Base-by-base conservation (phyloP, 2,113 vertebrate species). In the Chaetura pelagica region DNA sequence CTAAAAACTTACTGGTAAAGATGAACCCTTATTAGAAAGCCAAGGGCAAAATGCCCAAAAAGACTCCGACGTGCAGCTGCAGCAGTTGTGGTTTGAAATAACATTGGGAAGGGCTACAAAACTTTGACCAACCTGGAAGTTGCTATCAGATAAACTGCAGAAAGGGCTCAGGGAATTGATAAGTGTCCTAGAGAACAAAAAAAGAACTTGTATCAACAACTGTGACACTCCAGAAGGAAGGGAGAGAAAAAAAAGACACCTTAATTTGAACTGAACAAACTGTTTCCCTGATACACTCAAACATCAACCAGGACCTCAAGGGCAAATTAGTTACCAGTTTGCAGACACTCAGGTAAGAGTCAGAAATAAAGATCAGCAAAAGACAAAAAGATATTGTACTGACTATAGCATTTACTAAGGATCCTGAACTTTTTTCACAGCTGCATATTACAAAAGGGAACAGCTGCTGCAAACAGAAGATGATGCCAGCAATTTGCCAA, bases 341-440 rank as follows among this genome's bases (percentile, higher is more conserved):
- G 61, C 61, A 93, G 83, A 84, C 61, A 72, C 42, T 78, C 91
- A 97, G 86, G 94, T 95, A 93, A 75, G 44, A 84, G 89, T 84
- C 9, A 1, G 86, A 97, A 97, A 93, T 59, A 94, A 92, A 94
- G 79, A 93, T 90, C 89, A 92, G 80, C 57, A 90, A 78, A 90
- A 97, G 73, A 94, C 94, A 96, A 89, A 90, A 95, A 87, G 73
- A 89, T 71, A 90, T 74, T 94, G 93, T 93, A 87, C 48, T 87
- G 76, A 59, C 86, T 90, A 42, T 21, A 90, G 72, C 92, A 93
- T 90, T 94, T 90, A 84, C 91, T 95, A 57, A 4, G 3, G 75
- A 94, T 92, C 82, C 75, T 73, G 54, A 83, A 93, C 63, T 76
- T 85, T 67, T 86, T 93, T 94, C 92, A 94, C 95, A 96, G 93